Percentiles rank a stretch among this genome's conserved stretches.
Evolutionary conservation across 2,113 vertebrate species (phyloP).

Genomic region (Ictalurus punctatus): DNA sequence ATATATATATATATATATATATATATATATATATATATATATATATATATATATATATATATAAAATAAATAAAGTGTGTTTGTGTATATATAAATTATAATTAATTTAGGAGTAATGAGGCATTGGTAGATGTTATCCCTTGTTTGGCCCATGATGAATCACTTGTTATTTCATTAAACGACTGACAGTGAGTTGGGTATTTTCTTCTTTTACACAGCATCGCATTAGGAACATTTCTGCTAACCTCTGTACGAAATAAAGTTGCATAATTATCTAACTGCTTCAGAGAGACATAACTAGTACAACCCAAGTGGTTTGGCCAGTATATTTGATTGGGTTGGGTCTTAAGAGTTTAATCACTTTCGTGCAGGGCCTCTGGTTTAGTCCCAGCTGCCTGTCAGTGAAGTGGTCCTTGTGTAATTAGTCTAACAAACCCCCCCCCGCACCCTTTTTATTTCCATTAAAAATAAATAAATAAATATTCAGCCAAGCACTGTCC

Average conservation of each 20-base stretch:
- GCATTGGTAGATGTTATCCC: not conserved
- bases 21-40: no score
- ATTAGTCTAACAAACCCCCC: not conserved
- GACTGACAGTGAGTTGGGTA: not conserved
- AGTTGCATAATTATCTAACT: not conserved
- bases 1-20: no score
- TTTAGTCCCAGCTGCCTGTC: not conserved
- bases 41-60: no score
- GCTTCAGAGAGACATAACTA: not conserved
- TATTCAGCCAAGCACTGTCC: not conserved
- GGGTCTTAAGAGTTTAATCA: not conserved
- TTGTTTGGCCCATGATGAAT: not conserved
- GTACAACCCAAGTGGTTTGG: not conserved
- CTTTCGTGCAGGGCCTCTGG: not conserved
- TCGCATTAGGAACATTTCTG: not conserved
- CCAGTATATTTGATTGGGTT: not conserved
- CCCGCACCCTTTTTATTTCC: no score
- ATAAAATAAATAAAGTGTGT: no score
- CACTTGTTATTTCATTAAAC: not conserved
- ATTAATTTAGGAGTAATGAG: not conserved
- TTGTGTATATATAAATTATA: no score
- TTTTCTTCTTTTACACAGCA: not conserved
- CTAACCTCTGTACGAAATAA: not conserved
- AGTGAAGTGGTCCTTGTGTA: not conserved
- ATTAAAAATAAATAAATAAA: no score